Base-by-base conservation (phyloP, 2,113 vertebrate species). In the Perca flavescens region DNA sequence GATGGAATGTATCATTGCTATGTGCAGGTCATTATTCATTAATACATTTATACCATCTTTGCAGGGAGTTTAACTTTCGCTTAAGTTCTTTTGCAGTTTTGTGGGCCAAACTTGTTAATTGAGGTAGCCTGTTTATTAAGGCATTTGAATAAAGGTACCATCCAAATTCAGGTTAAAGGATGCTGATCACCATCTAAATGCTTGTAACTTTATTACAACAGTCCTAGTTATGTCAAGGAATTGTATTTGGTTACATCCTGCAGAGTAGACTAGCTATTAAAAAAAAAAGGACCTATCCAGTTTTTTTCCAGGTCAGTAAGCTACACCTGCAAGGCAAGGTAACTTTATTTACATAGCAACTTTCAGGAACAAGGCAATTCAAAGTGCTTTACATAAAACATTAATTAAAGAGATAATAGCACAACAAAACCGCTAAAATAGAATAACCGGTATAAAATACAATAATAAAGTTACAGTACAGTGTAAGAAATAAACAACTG, bases 251-350 rank as follows among this genome's bases (percentile, higher is more conserved):
- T 22, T 64, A 9, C 31, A 31, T 64, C 36, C 57, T 46, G n/a
- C n/a, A 21, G 1, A 47, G 15, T 19, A 25, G 3, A 53, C 46
- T 46, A 25, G 43, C n/a, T 52, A 1, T 5, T 5, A 2, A 56
- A 71, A 56, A 71, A 25, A 25, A 79, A 60, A 7, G 6, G 19
- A 6, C 1, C 0, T 4, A 3, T 1, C 1, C 12, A 56, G 25
- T 2, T 57, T 56, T 14, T 16, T 56, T 28, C 7, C 22, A 81
- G 58, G 36, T 50, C 49, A 43, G 5, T 14, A 43, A 10, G 40
- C 40, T 11, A 14, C 64, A 84, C 78, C 63, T 71, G 61, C 40
- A 43, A 43, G 10, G 40, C 40, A 43, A 43, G 40, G 40, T 43
- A 43, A 10, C 40, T 43, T 43, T 43, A 43, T 43, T 43, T 43